Percentiles rank a stretch among this genome's conserved stretches.
Evolutionary conservation across 2,888 invertebrate genomes (phyloP).

Genomic region (Ceramica pisi): DNA sequence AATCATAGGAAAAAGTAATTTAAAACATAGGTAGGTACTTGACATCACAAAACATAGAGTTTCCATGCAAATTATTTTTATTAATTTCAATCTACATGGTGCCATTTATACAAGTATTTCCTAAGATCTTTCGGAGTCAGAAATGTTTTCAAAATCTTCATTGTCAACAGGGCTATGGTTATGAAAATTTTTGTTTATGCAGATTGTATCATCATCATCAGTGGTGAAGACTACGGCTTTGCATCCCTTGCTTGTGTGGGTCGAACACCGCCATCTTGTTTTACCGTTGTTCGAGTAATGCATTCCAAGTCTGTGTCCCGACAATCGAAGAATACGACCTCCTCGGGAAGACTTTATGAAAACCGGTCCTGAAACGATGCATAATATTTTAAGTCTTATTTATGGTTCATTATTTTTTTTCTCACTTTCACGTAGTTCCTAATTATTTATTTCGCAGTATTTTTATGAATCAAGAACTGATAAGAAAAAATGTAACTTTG

Average conservation of each 20-base stretch:
- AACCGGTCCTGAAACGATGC: not conserved
- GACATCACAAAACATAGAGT: no score
- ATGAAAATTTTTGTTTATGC: not conserved
- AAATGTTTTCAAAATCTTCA: not conserved
- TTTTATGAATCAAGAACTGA: no score
- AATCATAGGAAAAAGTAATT: no score
- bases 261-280: conserved; percentile 5
- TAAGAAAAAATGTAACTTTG: no score
- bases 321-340: not conserved
- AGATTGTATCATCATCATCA: not conserved
- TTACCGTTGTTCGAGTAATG: conserved; percentile 5
- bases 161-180: not conserved
- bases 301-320: conserved; percentile 2
- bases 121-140: no score
- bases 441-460: no score
- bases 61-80: no score
- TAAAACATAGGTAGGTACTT: not conserved
- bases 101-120: no score
- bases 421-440: no score
- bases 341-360: not conserved
- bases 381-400: no score
- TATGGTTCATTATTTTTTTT: no score
- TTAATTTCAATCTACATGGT: no score
- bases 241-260: not conserved
- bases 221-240: not conserved